phyloP scores from a whole-genome alignment of 2,113 vertebrate genomes.

The Jacana jacana region DNA sequence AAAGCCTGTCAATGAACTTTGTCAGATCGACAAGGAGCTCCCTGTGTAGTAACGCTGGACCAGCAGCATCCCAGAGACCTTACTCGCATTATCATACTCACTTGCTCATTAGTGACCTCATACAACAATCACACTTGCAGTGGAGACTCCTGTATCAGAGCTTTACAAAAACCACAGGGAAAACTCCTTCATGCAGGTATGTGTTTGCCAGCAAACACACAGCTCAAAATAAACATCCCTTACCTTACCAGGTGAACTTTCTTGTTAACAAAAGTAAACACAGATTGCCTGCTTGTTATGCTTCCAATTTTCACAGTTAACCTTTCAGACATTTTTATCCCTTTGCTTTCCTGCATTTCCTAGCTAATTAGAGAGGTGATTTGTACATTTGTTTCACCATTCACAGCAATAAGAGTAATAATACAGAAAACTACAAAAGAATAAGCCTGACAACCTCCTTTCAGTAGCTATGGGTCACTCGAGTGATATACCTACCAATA shows the following conservation, averaged over 20 bases:
- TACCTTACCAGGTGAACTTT: background rate
- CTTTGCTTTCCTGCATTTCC: slow-evolving; percentile 2
- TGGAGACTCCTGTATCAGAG: background rate
- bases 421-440: background rate
- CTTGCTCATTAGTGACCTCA: background rate
- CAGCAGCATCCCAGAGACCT: background rate
- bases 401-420: background rate
- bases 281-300: background rate
- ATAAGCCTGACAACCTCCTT: background rate
- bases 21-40: background rate
- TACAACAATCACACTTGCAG: background rate
- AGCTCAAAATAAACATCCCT: background rate
- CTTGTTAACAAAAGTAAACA: background rate
- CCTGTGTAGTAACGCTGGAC: too few species aligned
- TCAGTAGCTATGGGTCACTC: background rate
- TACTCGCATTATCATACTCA: too few species aligned
- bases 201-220: background rate
- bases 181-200: background rate
- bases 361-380: background rate
- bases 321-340: slow-evolving; percentile 27
- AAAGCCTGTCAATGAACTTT: slow-evolving; percentile 3
- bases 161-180: background rate
- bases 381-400: slow-evolving; percentile 37
- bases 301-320: slow-evolving; percentile 14
- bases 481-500: background rate